Conservation (phyloP, 2,888 invertebrate genomes). For the Drosophila paramelanica region DNA sequence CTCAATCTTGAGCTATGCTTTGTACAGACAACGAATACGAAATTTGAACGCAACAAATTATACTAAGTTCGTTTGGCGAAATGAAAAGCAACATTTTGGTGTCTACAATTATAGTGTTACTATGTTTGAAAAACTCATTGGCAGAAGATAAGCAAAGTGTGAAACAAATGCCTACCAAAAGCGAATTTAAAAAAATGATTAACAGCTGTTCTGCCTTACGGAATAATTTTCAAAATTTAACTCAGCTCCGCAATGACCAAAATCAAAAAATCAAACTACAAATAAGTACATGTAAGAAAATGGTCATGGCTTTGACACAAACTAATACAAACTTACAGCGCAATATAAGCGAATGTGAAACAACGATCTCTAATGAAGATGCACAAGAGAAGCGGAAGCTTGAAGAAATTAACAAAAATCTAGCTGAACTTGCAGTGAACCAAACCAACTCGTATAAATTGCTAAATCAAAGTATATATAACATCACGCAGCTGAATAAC, state of each 20-base stretch:
- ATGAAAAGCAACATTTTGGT: slow-evolving; percentile 1
- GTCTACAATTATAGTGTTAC: background rate
- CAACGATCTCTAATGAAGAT: background rate
- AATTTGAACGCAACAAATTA: too few relatives aligned
- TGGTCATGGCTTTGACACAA: background rate
- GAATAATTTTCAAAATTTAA: too few relatives aligned
- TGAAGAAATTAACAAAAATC: background rate
- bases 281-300: background rate
- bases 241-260: too few relatives aligned
- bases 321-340: too few relatives aligned
- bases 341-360: background rate
- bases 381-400: too few relatives aligned
- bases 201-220: too few relatives aligned
- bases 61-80: background rate
- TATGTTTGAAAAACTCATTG: background rate
- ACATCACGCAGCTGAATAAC: too few relatives aligned
- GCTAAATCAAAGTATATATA: background rate
- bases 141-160: background rate
- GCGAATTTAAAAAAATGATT: too few relatives aligned
- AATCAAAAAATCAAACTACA: background rate
- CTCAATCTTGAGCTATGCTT: too few relatives aligned
- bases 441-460: background rate
- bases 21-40: background rate
- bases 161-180: too few relatives aligned
- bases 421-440: too few relatives aligned